These are phyloP conservation scores for Darwinula stevensoni DNA, from an alignment of 2,888 invertebrate genomes.

Conservation along the genomic window DNA sequence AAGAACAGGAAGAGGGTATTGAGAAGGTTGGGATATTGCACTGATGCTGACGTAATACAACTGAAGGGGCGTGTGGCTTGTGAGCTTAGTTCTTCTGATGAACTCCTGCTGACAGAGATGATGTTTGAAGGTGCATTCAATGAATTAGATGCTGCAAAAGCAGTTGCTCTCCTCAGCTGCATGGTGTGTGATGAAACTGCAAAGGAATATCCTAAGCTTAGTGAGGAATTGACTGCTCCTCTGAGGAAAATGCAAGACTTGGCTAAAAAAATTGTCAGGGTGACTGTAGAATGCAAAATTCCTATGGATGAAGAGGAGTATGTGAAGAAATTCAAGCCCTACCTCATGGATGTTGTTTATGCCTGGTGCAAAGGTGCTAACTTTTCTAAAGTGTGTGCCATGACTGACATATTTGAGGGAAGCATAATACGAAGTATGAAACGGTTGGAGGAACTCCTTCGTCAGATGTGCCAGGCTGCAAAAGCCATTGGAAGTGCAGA, in stretches of 20 bases:
- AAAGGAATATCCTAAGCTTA: slow-evolving; percentile 41
- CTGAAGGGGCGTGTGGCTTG: slow-evolving; percentile 97
- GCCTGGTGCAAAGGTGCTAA: slow-evolving; percentile 81
- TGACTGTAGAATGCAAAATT: slow-evolving; percentile 51
- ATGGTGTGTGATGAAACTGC: slow-evolving; percentile 23
- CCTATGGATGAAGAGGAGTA: slow-evolving; percentile 72
- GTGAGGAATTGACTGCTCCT: slow-evolving; percentile 63
- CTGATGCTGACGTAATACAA: slow-evolving; percentile 74
- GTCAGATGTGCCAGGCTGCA: slow-evolving; percentile 83
- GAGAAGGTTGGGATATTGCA: slow-evolving; percentile 69
- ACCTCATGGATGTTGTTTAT: slow-evolving; percentile 86
- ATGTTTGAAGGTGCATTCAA: slow-evolving; percentile 92
- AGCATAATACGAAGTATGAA: slow-evolving; percentile 75
- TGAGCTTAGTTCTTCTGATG: slow-evolving; percentile 76
- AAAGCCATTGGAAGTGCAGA: slow-evolving; percentile 90
- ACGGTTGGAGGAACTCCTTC: slow-evolving; percentile 69
- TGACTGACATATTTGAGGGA: slow-evolving; percentile 93
- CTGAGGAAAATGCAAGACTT: slow-evolving; percentile 75
- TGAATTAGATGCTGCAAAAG: slow-evolving; percentile 27
- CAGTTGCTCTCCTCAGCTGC: slow-evolving; percentile 14
- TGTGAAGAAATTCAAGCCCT: slow-evolving; percentile 70
- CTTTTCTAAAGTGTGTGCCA: slow-evolving; percentile 73
- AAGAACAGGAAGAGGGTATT: slow-evolving; percentile 82
- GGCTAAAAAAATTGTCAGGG: slow-evolving; percentile 67
- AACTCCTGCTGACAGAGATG: slow-evolving; percentile 84